A percentile compares a stretch with the other conserved stretches of the same genome.
Evolutionary conservation across 2,888 invertebrate species (phyloP).

Genomic region (Seladonia tumulorum): DNA sequence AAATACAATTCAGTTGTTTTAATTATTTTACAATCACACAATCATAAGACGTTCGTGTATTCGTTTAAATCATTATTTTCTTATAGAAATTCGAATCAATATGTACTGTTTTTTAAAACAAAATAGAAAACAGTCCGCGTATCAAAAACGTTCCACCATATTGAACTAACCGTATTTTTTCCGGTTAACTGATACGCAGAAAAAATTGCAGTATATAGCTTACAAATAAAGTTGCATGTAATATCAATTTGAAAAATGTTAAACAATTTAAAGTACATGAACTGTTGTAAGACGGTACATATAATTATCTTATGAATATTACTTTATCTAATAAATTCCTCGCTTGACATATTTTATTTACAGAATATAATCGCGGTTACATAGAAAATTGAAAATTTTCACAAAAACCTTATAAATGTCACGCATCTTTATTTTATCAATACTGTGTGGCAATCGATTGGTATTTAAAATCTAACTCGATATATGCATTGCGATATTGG

Average conservation of each 20-base stretch:
- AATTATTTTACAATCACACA: not conserved
- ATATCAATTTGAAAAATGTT: not conserved
- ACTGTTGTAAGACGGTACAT: not conserved
- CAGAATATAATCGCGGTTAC: not conserved
- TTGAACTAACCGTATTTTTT: constrained; percentile 37
- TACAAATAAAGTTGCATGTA: not conserved
- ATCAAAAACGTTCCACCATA: constrained; percentile 54
- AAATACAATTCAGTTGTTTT: constrained; percentile 8
- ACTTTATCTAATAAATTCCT: not conserved
- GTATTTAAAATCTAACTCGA: not conserved
- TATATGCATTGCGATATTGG: constrained; percentile 22
- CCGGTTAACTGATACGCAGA: constrained; percentile 8
- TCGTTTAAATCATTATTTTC: not conserved
- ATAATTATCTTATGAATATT: not conserved
- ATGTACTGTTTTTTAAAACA: constrained; percentile 29
- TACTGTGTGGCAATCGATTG: not conserved
- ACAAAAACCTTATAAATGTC: not conserved
- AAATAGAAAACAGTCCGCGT: constrained; percentile 37
- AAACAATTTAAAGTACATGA: not conserved
- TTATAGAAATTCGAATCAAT: constrained; percentile 21
- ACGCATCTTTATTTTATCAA: constrained; percentile 3
- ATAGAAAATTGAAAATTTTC: not conserved
- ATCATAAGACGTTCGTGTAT: not conserved
- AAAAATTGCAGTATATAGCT: constrained; percentile 26
- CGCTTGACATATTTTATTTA: not conserved